These are phyloP conservation scores for Rhamphomyia laevipes DNA, from an alignment of 2,888 invertebrate genomes.

Conservation along the genomic window DNA sequence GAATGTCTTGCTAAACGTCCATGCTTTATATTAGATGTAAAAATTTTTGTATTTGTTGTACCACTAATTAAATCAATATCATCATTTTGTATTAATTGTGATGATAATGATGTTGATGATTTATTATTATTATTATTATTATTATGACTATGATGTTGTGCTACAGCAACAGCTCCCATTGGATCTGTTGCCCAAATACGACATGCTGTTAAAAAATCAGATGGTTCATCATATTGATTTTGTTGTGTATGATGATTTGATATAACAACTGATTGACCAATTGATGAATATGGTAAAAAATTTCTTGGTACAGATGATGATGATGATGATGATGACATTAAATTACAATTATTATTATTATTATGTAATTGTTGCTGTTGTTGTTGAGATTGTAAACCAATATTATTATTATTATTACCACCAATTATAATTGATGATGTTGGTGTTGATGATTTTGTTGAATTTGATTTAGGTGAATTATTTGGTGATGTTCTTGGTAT, in stretches of 20 bases:
- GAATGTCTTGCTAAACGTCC: slow-evolving; percentile 27
- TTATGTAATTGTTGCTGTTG: slow-evolving; percentile 5
- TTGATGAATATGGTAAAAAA: slow-evolving; percentile 30
- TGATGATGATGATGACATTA: neutral
- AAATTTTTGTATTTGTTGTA: neutral
- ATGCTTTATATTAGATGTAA: neutral
- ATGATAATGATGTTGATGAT: slow-evolving; percentile 9
- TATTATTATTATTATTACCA: slow-evolving; percentile 22
- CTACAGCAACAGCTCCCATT: slow-evolving; percentile 5
- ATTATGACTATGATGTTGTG: slow-evolving; percentile 1
- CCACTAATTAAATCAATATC: neutral
- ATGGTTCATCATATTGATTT: slow-evolving; percentile 43
- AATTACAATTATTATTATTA: neutral
- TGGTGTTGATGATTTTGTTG: slow-evolving; percentile 27
- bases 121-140: neutral
- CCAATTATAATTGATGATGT: slow-evolving; percentile 6
- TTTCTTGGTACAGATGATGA: slow-evolving; percentile 22
- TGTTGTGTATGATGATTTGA: slow-evolving; percentile 5
- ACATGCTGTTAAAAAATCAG: slow-evolving; percentile 48
- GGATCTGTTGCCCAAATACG: slow-evolving; percentile 30
- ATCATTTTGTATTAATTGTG: slow-evolving; percentile 5
- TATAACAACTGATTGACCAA: slow-evolving; percentile 18
- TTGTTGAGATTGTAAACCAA: slow-evolving; percentile 34
- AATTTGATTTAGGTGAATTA: slow-evolving; percentile 37
- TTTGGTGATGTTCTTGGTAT: slow-evolving; percentile 65